Conservation (phyloP, 2,113 vertebrate species). For the Brachyistius frenatus region DNA sequence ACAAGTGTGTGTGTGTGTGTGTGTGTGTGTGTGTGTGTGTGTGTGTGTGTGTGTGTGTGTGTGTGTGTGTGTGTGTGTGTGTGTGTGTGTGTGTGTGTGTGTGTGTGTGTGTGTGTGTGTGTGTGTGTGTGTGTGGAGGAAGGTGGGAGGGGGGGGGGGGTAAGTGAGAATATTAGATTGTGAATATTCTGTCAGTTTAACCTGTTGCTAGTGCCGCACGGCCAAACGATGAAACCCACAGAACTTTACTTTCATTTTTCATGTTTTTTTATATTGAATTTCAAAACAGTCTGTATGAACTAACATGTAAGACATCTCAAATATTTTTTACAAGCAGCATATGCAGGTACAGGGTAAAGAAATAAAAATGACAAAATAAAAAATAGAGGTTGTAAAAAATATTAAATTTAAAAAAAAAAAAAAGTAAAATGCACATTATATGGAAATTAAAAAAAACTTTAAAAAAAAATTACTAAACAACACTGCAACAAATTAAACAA, state of each 20-base stretch:
- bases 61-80: conserved; percentile 11
- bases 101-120: conserved; percentile 18
- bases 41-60: neutral
- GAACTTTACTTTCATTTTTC: conserved; percentile 6
- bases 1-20: conserved; percentile 41
- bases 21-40: neutral
- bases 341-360: too few relatives aligned
- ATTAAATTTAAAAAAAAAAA: too few relatives aligned
- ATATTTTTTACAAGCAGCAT: neutral
- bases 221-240: conserved; percentile 7
- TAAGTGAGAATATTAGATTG: conserved; percentile 28
- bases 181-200: conserved; percentile 43
- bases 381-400: too few relatives aligned
- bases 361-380: too few relatives aligned
- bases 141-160: neutral
- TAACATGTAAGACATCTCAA: neutral
- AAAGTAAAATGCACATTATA: too few relatives aligned
- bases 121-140: neutral
- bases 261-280: neutral
- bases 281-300: neutral
- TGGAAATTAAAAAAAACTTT: too few relatives aligned
- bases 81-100: neutral
- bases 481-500: too few relatives aligned
- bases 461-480: too few relatives aligned
- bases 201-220: neutral